phyloP scores from a whole-genome alignment of 2,797 vertebrate species.

The Falco concolor region DNA sequence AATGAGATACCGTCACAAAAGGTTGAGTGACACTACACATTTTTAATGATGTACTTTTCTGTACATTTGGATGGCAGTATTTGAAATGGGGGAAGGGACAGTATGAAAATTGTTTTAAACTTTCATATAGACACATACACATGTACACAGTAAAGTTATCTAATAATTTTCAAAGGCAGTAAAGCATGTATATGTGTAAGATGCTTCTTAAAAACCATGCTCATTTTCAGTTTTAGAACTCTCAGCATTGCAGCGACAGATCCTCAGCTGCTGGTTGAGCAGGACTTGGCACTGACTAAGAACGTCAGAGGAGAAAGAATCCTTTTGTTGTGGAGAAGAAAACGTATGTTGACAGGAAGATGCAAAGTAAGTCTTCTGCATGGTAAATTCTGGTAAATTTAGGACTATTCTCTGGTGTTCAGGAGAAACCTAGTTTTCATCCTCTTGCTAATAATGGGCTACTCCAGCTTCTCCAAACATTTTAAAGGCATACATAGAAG shows the following conservation, averaged over 20 bases:
- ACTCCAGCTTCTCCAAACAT: not conserved
- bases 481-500: not conserved
- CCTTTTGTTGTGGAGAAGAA: not conserved
- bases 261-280: not conserved
- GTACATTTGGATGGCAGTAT: not conserved
- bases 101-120: not conserved
- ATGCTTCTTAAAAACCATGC: not conserved
- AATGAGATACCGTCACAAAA: not conserved
- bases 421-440: not conserved
- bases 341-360: not conserved
- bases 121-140: not conserved
- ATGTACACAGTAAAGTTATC: not conserved
- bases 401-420: not conserved
- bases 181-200: not conserved
- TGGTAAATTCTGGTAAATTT: not conserved
- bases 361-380: not conserved
- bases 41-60: not conserved
- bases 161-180: not conserved
- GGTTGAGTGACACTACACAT: not conserved
- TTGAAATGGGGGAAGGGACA: not conserved
- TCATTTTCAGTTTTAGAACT: not conserved
- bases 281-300: not conserved
- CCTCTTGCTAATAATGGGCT: not conserved
- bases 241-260: not conserved
- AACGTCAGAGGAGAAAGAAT: not conserved